These are phyloP conservation scores for Drosophila busckii DNA, from an alignment of 1,140 invertebrate species.

Conservation along the genomic window DNA sequence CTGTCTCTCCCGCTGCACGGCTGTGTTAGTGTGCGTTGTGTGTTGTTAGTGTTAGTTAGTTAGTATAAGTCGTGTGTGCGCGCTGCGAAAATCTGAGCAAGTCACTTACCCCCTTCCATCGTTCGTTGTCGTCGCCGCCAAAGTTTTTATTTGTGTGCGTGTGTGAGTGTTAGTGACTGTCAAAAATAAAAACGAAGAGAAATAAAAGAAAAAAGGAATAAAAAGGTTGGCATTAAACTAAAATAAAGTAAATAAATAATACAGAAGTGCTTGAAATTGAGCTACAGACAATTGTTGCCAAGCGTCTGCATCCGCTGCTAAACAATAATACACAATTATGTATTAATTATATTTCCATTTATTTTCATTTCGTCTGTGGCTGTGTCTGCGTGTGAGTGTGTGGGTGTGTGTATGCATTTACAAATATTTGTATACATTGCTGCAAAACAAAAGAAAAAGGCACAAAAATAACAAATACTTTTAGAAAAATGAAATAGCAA, in stretches of 20 bases:
- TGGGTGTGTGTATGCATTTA: conserved; percentile 7
- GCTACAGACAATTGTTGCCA: conserved; percentile 31
- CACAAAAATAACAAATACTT: conserved; percentile 23
- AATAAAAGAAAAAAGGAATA: conserved; percentile 20
- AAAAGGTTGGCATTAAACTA: conserved; percentile 50
- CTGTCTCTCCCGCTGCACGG: conserved; percentile 23
- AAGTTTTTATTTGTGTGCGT: conserved; percentile 26
- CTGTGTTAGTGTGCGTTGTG: conserved; percentile 14
- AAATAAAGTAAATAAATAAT: conserved; percentile 26
- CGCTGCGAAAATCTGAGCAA: conserved; percentile 58
- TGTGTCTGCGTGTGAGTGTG: background rate
- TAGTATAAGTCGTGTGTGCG: conserved; percentile 45
- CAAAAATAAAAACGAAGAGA: conserved; percentile 27
- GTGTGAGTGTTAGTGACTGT: conserved; percentile 40
- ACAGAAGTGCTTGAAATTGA: conserved; percentile 11
- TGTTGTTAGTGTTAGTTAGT: conserved; percentile 37
- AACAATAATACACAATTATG: conserved; percentile 15
- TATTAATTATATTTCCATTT: conserved; percentile 12
- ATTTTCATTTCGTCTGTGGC: background rate
- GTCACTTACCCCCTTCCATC: background rate
- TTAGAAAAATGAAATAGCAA: conserved; percentile 42
- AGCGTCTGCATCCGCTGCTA: conserved; percentile 16
- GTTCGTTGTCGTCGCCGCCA: conserved; percentile 54
- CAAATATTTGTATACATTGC: conserved; percentile 9
- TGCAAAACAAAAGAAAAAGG: conserved; percentile 17